Evolutionary conservation across 2,888 invertebrate species (phyloP).

Genomic region (Drosophila sordidula): DNA sequence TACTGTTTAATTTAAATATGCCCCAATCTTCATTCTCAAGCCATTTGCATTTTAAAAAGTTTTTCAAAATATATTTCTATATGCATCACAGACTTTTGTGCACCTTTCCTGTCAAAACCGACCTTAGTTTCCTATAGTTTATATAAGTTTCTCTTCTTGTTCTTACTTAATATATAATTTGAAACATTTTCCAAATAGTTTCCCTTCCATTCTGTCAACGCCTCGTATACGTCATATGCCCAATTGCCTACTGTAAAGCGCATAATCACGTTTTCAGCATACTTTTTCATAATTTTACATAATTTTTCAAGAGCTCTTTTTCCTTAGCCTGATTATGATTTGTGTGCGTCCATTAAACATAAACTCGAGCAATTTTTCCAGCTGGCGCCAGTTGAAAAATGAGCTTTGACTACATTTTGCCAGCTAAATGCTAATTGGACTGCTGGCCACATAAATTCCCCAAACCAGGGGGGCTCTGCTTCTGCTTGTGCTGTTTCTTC

Average conservation of each 20-base stretch:
- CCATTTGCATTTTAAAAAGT: too few relatives aligned
- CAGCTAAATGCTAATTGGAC: conserved; percentile 54
- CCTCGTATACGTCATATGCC: conserved; percentile 26
- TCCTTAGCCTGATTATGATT: conserved; percentile 40
- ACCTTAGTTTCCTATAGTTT: neutral
- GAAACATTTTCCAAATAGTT: neutral
- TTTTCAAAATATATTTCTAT: neutral
- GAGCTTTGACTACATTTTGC: conserved; percentile 35
- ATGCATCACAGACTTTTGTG: too few relatives aligned
- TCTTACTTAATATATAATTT: neutral
- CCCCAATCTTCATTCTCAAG: too few relatives aligned
- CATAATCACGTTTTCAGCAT: conserved; percentile 19
- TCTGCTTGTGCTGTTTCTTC: neutral
- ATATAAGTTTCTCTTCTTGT: neutral
- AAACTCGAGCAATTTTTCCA: conserved; percentile 50
- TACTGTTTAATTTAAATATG: too few relatives aligned
- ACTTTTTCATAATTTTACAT: conserved; percentile 24
- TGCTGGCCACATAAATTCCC: conserved; percentile 46
- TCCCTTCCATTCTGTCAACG: neutral
- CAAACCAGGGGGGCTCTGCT: conserved; percentile 10
- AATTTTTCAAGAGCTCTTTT: conserved; percentile 9
- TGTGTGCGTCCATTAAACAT: conserved; percentile 38
- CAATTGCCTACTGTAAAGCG: conserved; percentile 6
- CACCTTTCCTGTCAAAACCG: neutral
- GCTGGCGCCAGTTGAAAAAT: conserved; percentile 57